A percentile compares a stretch with the other conserved stretches of the same genome.
phyloP scores from a whole-genome alignment of 2,888 invertebrate genomes.

The Cosmia pyralina region DNA sequence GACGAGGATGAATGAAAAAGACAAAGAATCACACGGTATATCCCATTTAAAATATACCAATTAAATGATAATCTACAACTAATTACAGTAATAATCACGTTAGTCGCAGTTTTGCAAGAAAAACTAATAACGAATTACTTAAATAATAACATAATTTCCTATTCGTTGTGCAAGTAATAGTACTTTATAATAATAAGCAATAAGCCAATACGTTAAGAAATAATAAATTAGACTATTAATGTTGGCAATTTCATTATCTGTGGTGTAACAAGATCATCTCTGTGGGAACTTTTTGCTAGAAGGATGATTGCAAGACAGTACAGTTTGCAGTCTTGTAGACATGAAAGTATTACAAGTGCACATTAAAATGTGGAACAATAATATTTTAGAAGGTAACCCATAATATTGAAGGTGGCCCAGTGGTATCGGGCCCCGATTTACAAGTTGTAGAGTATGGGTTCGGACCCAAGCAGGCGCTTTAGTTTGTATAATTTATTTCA shows the following conservation, averaged over 20 bases:
- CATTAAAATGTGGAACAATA: not conserved
- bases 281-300: conserved; percentile 46
- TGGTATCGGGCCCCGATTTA: not conserved
- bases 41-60: too few species aligned
- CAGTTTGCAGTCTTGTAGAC: not conserved
- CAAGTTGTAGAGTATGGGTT: not conserved
- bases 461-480: not conserved
- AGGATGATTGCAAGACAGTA: conserved; percentile 20
- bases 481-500: not conserved
- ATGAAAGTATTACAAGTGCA: not conserved
- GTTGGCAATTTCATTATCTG: conserved; percentile 37
- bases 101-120: conserved; percentile 43
- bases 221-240: conserved; percentile 51
- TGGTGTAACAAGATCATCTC: conserved; percentile 47
- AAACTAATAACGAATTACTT: conserved; percentile 38
- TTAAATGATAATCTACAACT: conserved; percentile 13
- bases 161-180: conserved; percentile 39
- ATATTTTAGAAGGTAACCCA: not conserved
- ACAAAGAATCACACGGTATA: not conserved
- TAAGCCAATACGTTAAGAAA: conserved; percentile 51
- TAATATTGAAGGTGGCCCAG: not conserved
- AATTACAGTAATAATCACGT: conserved; percentile 36
- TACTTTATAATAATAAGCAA: conserved; percentile 35
- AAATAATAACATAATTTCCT: conserved; percentile 46
- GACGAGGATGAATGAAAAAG: too few species aligned